Percentiles rank a stretch among this genome's conserved stretches.
Conservation (phyloP, 2,797 vertebrate genomes). For the Cichlasoma orientale region DNA sequence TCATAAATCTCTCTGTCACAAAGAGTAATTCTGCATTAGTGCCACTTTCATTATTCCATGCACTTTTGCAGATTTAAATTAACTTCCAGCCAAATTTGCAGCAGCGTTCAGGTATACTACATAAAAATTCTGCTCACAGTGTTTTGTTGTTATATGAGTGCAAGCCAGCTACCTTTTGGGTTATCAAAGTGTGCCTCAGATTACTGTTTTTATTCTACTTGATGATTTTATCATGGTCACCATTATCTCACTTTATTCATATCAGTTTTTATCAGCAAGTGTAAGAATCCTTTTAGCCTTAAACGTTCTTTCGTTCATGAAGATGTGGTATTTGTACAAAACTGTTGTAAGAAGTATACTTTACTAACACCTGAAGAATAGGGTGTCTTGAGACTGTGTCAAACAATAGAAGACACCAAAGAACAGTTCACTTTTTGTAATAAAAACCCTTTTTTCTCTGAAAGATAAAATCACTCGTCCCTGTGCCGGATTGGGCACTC, state of each 20-base stretch:
- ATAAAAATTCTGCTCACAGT: slow-evolving; percentile 25
- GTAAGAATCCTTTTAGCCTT: background rate
- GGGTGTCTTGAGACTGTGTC: slow-evolving; percentile 8
- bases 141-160: background rate
- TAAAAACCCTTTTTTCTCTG: too few species aligned
- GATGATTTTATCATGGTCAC: background rate
- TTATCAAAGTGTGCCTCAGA: background rate
- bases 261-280: background rate
- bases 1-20: slow-evolving; percentile 29
- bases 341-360: slow-evolving; percentile 30
- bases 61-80: slow-evolving; percentile 40
- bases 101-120: slow-evolving; percentile 10
- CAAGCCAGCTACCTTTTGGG: background rate
- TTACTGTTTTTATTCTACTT: slow-evolving; percentile 1
- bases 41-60: slow-evolving; percentile 29
- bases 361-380: slow-evolving; percentile 45
- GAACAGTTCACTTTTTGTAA: background rate
- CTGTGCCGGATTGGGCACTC: too few species aligned
- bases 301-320: slow-evolving; percentile 48
- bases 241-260: background rate
- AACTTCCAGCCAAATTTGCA: slow-evolving; percentile 37
- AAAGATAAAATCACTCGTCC: too few species aligned
- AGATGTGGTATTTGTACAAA: slow-evolving; percentile 54
- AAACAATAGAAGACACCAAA: background rate
- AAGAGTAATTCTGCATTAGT: slow-evolving; percentile 35